Percentiles rank a stretch among this genome's conserved stretches.
phyloP scores from a whole-genome alignment of 2,113 vertebrate species.

The Stercorarius parasiticus region DNA sequence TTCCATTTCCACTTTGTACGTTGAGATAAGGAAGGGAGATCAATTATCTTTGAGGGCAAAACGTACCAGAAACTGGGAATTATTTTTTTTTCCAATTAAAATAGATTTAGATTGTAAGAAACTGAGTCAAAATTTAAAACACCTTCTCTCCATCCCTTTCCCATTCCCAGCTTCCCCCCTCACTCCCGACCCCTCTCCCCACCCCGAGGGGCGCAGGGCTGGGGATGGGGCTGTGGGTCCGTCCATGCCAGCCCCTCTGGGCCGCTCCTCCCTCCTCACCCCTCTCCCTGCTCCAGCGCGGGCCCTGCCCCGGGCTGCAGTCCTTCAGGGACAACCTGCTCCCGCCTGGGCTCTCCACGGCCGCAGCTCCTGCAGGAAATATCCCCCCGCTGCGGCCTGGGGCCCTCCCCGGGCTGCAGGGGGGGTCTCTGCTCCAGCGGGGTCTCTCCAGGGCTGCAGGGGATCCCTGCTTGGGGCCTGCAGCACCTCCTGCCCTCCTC shows the following conservation, averaged over 20 bases:
- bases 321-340: too few species aligned
- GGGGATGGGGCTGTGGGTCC: accelerated
- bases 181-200: accelerated
- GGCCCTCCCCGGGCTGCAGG: too few species aligned
- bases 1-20: neutral
- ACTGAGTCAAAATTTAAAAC: neutral
- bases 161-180: accelerated
- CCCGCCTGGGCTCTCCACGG: too few species aligned
- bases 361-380: too few species aligned
- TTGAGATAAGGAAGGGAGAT: neutral
- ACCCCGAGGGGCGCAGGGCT: accelerated
- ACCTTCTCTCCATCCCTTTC: neutral
- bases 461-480: neutral
- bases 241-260: neutral
- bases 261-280: neutral
- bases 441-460: too few species aligned
- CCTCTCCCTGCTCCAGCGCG: too few species aligned
- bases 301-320: too few species aligned
- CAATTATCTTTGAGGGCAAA: neutral
- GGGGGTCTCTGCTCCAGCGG: neutral
- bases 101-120: neutral
- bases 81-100: neutral
- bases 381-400: too few species aligned
- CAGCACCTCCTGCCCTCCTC: too few species aligned
- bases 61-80: neutral